Conservation (phyloP, 23 tunicate genomes). For the Corella eumyota region DNA sequence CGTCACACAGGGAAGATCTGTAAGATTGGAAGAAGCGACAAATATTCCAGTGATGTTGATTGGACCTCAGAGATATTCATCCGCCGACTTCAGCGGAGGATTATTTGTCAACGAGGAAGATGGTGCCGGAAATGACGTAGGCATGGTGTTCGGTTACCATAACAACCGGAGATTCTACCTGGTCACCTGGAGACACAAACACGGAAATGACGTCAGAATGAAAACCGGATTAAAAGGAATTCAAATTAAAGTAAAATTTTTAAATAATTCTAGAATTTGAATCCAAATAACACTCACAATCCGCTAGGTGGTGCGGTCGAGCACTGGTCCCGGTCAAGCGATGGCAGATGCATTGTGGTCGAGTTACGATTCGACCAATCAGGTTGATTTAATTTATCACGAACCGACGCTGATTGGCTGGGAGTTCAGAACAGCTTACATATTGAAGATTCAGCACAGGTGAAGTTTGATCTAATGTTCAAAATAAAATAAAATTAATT, state of each 20-base stretch:
- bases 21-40: background rate
- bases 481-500: no score
- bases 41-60: constrained; percentile 9
- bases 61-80: constrained; percentile 8
- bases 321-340: constrained; percentile 5
- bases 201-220: constrained; percentile 4
- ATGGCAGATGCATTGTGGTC: constrained; percentile 21
- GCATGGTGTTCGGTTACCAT: constrained; percentile 21
- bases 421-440: constrained; percentile 10
- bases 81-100: constrained; percentile 3
- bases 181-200: constrained; percentile 11
- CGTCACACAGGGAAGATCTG: constrained; percentile 14
- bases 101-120: constrained; percentile 2
- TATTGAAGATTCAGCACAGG: constrained; percentile 12
- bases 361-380: constrained; percentile 12
- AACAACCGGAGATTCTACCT: constrained; percentile 16
- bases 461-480: background rate
- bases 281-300: background rate
- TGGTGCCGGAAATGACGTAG: constrained; percentile 6
- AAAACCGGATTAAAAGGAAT: constrained; percentile 11
- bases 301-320: constrained; percentile 7
- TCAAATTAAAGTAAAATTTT: constrained; percentile 9
- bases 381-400: constrained; percentile 17
- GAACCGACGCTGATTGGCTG: constrained; percentile 17
- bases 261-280: background rate